Evolutionary conservation across 2,888 invertebrate genomes (phyloP).

Genomic region (Spisula subtruncata): DNA sequence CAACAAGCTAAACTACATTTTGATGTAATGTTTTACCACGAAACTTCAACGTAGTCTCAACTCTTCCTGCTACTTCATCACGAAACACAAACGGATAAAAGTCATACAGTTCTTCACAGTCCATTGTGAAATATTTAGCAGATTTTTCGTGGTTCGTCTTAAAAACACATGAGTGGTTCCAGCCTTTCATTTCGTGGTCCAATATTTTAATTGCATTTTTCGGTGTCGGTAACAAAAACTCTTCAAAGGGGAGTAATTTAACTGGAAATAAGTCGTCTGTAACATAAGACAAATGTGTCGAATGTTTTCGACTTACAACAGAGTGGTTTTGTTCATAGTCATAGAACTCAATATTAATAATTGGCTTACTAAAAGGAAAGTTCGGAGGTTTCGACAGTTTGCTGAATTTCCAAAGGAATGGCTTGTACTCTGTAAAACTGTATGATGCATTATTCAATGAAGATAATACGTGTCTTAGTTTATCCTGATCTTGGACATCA

Average conservation of each 20-base stretch:
- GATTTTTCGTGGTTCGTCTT: not conserved
- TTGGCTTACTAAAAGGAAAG: not conserved
- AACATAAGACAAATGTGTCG: not conserved
- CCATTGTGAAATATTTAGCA: not conserved
- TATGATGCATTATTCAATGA: not conserved
- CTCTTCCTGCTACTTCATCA: conserved; percentile 26
- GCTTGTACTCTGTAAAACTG: not conserved
- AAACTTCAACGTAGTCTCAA: conserved; percentile 32
- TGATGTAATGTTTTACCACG: conserved; percentile 8
- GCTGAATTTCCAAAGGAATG: not conserved
- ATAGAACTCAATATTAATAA: not conserved
- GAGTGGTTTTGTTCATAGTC: not conserved
- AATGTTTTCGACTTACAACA: not conserved
- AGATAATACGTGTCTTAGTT: not conserved
- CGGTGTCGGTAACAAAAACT: not conserved
- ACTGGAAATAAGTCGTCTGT: not conserved
- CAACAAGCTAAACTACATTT: no score
- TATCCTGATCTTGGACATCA: not conserved
- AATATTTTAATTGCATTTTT: not conserved
- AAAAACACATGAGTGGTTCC: not conserved
- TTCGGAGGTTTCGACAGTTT: no score
- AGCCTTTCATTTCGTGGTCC: not conserved
- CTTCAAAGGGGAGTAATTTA: not conserved
- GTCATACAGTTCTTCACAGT: not conserved
- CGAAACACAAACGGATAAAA: not conserved